Conservation (phyloP, 2,888 invertebrate genomes). For the Thymelicus sylvestris region DNA sequence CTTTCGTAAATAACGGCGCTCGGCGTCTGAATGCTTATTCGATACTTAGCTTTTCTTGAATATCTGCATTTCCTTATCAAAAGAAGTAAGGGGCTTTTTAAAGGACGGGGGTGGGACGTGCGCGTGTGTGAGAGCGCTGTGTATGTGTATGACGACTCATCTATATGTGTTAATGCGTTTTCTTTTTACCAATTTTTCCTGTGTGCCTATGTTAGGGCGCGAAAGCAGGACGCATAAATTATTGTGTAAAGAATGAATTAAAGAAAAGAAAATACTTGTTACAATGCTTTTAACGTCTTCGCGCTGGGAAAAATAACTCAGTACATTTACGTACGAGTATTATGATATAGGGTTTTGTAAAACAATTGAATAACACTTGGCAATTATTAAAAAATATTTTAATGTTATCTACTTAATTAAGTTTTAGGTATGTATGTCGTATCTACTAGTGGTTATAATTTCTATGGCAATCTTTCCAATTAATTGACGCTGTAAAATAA, state of each 20-base stretch:
- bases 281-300: not conserved
- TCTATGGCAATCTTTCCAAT: no score
- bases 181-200: constrained; percentile 84
- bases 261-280: no score
- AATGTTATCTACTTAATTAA: no score
- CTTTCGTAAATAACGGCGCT: constrained; percentile 66
- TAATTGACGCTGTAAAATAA: no score
- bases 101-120: constrained; percentile 57
- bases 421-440: no score
- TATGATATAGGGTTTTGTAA: no score
- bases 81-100: constrained; percentile 75
- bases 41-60: constrained; percentile 82
- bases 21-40: constrained; percentile 70
- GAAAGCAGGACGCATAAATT: constrained; percentile 7
- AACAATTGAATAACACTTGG: no score
- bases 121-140: constrained; percentile 59
- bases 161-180: constrained; percentile 85
- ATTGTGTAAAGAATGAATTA: not conserved
- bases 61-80: constrained; percentile 85
- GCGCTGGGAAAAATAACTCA: no score
- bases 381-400: no score
- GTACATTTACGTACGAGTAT: no score
- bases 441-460: no score
- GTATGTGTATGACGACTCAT: constrained; percentile 75
- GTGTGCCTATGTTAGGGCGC: constrained; percentile 51